Conservation (phyloP, 2,888 invertebrate species). For the Macrosoma leucophasiata region DNA sequence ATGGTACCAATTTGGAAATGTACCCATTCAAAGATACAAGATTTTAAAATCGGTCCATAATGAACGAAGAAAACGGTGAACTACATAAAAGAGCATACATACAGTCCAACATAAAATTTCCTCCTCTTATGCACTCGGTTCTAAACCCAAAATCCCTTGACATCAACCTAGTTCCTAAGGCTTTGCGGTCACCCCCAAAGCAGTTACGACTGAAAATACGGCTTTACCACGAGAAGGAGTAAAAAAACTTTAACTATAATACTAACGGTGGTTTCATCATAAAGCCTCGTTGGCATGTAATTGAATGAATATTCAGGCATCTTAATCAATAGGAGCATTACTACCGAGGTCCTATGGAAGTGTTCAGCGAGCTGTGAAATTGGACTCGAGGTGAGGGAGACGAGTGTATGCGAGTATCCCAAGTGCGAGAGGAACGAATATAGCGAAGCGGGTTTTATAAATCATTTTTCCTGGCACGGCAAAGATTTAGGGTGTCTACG, state of each 20-base stretch:
- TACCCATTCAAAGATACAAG: too few species aligned
- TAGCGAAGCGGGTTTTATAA: constrained; percentile 59
- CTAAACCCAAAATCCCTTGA: too few species aligned
- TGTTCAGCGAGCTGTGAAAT: constrained; percentile 70
- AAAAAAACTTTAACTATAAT: constrained; percentile 20
- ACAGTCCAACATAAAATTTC: too few species aligned
- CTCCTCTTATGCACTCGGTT: too few species aligned
- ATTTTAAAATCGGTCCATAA: too few species aligned
- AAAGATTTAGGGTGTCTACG: constrained; percentile 47
- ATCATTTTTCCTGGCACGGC: constrained; percentile 69
- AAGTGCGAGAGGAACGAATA: constrained; percentile 37
- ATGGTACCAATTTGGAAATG: too few species aligned
- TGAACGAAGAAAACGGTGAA: too few species aligned
- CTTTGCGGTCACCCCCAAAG: too few species aligned
- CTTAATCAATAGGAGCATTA: constrained; percentile 73
- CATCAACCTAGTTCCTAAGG: too few species aligned
- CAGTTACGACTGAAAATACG: constrained; percentile 3
- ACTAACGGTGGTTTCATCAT: constrained; percentile 45
- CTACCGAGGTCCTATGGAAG: constrained; percentile 54
- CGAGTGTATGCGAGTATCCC: constrained; percentile 23
- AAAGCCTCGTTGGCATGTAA: constrained; percentile 59
- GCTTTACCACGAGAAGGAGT: constrained; percentile 10
- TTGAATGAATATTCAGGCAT: constrained; percentile 73
- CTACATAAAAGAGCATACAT: too few species aligned
- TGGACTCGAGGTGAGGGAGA: constrained; percentile 59